Conservation (phyloP, 1,140 invertebrate species). For the Aphelenchoides besseyi region DNA sequence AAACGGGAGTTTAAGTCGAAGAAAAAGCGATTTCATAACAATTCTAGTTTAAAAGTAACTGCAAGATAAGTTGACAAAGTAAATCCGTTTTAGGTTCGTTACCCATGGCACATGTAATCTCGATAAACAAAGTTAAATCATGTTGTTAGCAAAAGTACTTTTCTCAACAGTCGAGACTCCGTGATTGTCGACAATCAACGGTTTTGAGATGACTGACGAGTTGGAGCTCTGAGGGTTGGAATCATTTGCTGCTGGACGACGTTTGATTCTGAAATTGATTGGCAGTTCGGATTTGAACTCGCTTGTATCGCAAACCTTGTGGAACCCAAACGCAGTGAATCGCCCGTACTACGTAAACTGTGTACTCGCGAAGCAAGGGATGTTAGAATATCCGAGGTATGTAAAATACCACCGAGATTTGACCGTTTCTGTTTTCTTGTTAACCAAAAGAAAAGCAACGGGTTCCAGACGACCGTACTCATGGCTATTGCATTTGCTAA, state of each 20-base stretch:
- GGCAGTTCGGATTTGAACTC: background rate
- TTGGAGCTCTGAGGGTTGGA: background rate
- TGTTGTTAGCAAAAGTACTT: background rate
- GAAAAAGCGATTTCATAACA: no score
- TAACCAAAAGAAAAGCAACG: conserved; percentile 61
- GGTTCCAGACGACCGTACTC: conserved; percentile 61
- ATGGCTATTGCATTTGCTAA: conserved; percentile 60
- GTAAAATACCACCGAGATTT: conserved; percentile 51
- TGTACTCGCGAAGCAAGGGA: conserved; percentile 48
- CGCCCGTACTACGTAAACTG: conserved; percentile 41
- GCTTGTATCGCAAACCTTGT: conserved; percentile 14
- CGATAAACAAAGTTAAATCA: no score
- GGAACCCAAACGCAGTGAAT: conserved; percentile 11
- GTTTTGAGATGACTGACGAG: background rate
- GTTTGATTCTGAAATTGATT: conserved; percentile 9
- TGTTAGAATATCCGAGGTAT: conserved; percentile 54
- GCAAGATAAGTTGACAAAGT: no score
- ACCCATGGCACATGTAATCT: no score
- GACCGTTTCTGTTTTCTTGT: conserved; percentile 58
- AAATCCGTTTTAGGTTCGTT: no score
- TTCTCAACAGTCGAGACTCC: background rate
- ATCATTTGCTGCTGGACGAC: background rate
- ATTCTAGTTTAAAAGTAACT: no score
- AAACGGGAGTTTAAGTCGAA: no score
- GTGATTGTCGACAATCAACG: background rate